phyloP scores from a whole-genome alignment of 2,888 invertebrate species.

The Junonia oenone region DNA sequence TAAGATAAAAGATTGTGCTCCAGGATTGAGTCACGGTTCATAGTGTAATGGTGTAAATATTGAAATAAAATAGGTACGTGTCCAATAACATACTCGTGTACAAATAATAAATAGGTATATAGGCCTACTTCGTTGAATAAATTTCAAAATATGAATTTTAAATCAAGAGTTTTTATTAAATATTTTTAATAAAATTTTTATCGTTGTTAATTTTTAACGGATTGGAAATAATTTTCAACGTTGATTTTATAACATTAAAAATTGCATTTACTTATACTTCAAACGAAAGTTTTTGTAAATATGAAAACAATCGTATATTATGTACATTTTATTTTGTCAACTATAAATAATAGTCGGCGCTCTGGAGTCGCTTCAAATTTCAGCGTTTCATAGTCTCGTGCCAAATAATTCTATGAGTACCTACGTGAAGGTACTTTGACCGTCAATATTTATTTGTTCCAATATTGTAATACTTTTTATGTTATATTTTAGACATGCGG shows the following conservation, averaged over 20 bases:
- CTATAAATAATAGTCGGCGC: constrained; percentile 6
- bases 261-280: neutral
- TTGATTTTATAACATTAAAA: neutral
- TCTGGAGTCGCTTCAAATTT: constrained; percentile 7
- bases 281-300: neutral
- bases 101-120: too few species aligned
- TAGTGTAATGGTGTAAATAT: too few species aligned
- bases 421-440: neutral
- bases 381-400: constrained; percentile 17
- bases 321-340: neutral
- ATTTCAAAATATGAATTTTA: too few species aligned
- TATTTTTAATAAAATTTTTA: too few species aligned
- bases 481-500: constrained; percentile 80
- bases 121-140: too few species aligned
- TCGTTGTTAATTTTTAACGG: too few species aligned
- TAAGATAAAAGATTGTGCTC: neutral
- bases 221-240: too few species aligned
- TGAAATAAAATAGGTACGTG: too few species aligned
- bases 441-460: constrained; percentile 14
- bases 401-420: constrained; percentile 11
- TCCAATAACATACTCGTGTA: neutral
- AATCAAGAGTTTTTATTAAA: too few species aligned
- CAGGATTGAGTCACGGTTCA: neutral
- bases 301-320: neutral
- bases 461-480: neutral